Base-by-base conservation (phyloP, 2,113 vertebrate genomes). In the Bungarus multicinctus region DNA sequence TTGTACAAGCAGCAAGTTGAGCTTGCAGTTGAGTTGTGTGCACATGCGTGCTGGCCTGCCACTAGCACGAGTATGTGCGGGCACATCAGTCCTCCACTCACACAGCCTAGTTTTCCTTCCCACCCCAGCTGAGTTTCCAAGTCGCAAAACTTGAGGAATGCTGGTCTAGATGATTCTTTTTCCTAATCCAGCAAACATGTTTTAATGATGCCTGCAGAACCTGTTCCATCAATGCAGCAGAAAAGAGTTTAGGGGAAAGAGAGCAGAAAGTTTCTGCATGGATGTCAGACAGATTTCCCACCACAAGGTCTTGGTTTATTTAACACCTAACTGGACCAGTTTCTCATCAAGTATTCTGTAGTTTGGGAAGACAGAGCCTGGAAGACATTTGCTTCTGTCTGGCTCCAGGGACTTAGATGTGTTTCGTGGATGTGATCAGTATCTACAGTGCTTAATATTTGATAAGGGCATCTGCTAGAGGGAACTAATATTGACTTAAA, bases 301-400 rank as follows among this genome's bases (percentile, higher is more conserved):
- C 95, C 34, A 74, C 89, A 95, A 94, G 88, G 92, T 74, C 94
- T 92, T 93, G 93, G 89, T 74, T 94, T 47, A 93, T 89, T 94
- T 90, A 94, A 94, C 45, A 86, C 3, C 18, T 91, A 45, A 87
- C 53, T 94, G 95, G 91, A 94, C 5, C 93, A 94, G 94, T 89
- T 92, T 93, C 94, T 96, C 94, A 89, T 85, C 20, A 93, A 94
- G 91, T 91, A 94, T 81, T 95, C 52, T 89, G 9, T 47, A 53
- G 45, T 52, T 43, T 1, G 0, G 91, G 91, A 92, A 94, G 91
- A 87, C 55, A 94, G n/a, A 86, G 87, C 74, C 8, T 90, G 90
- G 12, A 88, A 74, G 14, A 93, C 94, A 81, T 95, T 94, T 45
- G 90, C 91, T 93, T n/a, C 22, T 94, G 54, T 34, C 50, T 74